Evolutionary conservation across 2,113 vertebrate species (phyloP), one percentile per base, ranked within the genome.

Genomic region (Nibea coibor): DNA sequence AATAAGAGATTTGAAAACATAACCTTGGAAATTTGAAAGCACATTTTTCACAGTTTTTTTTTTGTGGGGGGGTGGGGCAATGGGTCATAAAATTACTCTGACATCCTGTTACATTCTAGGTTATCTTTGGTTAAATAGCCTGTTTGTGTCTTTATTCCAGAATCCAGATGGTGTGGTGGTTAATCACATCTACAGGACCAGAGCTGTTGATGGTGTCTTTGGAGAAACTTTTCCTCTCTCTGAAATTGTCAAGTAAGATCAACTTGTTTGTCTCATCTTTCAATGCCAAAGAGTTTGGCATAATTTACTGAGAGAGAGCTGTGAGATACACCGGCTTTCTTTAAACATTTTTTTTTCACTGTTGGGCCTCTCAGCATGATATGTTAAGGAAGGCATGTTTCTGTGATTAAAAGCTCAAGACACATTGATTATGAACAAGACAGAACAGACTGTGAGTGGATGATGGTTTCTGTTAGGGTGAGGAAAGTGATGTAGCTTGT

Each of bases 151-250:
- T 79, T 28, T 73, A 54, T 68, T 58, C 53, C 48, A 95, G 95
- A 94, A 95, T 81, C 75, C 94, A 42, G 93, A 94, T 0, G 91
- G 83, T 0, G 75, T 95, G 22, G 91, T 90, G 72, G 88, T 95
- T 0, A 88, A 92, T 57, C 86, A 91, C 24, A 10, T 81, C 24
- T 3, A 47, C 48, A 70, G 67, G 65, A 72, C 5, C 58, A 87
- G 56, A 67, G 78, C 93, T 22, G 0, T 0, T 0, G 16, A 78
- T 0, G 94, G 94, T 10, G 4, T 94, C 79, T 63, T 73, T 3
- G 22, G 70, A 0, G 76, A 92, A 5, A 84, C 45, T 1, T 91
- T 92, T n/a, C 4, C 20, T 11, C 88, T 95, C 12, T 87, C 93
- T 7, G 87, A 92, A 39, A 26, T 91, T 0, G 92, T 82, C 74